Base-by-base conservation (phyloP, 37 sponge, comb jelly and placozoan genomes). In the Geodia barretti region DNA sequence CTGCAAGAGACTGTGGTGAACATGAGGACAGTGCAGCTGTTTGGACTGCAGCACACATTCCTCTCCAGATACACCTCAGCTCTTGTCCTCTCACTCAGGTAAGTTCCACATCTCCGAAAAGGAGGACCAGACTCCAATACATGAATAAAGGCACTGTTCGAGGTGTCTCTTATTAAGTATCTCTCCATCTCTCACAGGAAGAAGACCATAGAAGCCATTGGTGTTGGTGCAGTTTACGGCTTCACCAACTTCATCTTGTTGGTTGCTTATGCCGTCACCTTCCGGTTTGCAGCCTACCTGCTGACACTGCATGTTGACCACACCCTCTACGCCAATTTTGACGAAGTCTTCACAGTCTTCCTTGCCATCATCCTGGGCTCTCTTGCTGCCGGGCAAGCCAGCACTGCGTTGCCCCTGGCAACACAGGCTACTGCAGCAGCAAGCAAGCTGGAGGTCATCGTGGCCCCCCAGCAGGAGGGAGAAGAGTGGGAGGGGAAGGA, bases 261-360 rank as follows among this genome's bases (percentile, higher is more conserved):
- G 41, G 0, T 87, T 17, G 79, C 62, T 20, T 91, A 81, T 42
- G 77, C 79, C 19, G n/a, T 79, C n/a, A 25, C 80, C 37, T 91
- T 87, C 65, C 71, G 91, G 23, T 91, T 84, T 76, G 91, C 82
- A 23, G 87, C 86, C 47, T 91, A 60, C 36, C 87, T 62, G 28
- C 77, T 91, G 1, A 74, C 78, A 0, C 86, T 29, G 23, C 73
- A 39, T 28, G 8, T 38, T 21, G 75, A 72, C 54, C 74, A 79
- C 66, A 1, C 60, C 29, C 42, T 77, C 1, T 62, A 76, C 28
- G 36, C 29, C 2, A 5, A 2, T 39, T 85, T 85, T 59, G 24
- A 38, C 60, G 67, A 79, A 41, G 34, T 86, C 14, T 62, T 47
- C 4, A 82, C 62, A 19, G 87, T 91, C 11, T 76, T 91, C 30